Percentiles rank a stretch among this genome's conserved stretches.
Conservation (phyloP, 2,888 invertebrate species). For the Thecophora atra region DNA sequence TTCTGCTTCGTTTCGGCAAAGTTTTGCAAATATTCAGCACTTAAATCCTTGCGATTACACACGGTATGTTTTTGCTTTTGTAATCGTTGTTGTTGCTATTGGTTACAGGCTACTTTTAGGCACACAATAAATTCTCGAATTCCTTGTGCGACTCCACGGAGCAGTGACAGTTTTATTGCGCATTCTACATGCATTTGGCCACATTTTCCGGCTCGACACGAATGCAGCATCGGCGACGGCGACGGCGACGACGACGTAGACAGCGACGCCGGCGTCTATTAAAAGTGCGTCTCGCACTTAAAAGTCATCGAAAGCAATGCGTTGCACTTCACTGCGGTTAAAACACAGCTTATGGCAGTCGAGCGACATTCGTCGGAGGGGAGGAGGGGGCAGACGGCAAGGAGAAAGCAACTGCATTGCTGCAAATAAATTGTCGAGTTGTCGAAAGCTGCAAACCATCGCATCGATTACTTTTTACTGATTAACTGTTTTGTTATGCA, state of each 20-base stretch:
- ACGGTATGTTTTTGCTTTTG: constrained; percentile 1
- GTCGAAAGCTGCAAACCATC: constrained; percentile 4
- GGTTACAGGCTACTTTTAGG: constrained; percentile 42
- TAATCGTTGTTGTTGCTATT: constrained; percentile 22
- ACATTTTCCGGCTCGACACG: constrained; percentile 40
- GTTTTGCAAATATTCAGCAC: constrained; percentile 15
- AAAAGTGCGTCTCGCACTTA: background rate
- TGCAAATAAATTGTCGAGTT: constrained; percentile 28
- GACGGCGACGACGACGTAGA: background rate
- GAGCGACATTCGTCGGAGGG: background rate
- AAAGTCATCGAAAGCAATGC: constrained; percentile 21
- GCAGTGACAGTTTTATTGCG: constrained; percentile 51
- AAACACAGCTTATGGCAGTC: background rate
- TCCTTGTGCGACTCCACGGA: constrained; percentile 34
- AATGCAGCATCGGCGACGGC: background rate
- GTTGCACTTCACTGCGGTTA: constrained; percentile 21
- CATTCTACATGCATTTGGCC: constrained; percentile 49
- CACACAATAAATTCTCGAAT: constrained; percentile 49
- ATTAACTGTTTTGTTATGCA: constrained; percentile 32
- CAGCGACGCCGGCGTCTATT: background rate
- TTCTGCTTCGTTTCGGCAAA: background rate
- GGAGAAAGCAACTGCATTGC: constrained; percentile 25
- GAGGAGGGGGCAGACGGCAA: background rate
- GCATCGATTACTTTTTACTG: constrained; percentile 1
- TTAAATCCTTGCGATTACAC: constrained; percentile 16